A percentile compares a stretch with the other conserved stretches of the same genome.
Evolutionary conservation across 2,113 vertebrate genomes (phyloP).

Genomic region (Pollachius pollachius): DNA sequence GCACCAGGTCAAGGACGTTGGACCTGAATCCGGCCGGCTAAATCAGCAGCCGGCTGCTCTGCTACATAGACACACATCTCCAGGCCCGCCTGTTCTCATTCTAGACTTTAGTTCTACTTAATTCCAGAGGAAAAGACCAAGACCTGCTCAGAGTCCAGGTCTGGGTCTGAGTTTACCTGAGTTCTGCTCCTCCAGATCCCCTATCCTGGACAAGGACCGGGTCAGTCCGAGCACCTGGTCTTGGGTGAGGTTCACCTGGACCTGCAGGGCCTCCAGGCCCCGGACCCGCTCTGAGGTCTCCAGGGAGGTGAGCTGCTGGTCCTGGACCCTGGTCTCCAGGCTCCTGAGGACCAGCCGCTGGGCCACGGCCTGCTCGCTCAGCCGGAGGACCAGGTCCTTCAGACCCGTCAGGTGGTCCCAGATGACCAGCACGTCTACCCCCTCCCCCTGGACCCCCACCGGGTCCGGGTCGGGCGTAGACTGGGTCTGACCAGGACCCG

Average conservation of each 20-base stretch:
- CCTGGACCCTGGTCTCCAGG: slow-evolving; percentile 53
- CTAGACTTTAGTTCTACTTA: too few relatives aligned
- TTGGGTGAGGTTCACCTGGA: slow-evolving; percentile 38
- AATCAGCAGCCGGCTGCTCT: too few relatives aligned
- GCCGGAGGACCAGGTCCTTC: slow-evolving; percentile 51
- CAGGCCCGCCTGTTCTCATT: too few relatives aligned
- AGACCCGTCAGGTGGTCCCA: slow-evolving; percentile 57
- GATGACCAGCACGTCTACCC: neutral
- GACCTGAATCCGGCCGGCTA: too few relatives aligned
- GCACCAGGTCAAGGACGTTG: too few relatives aligned
- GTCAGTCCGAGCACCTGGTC: neutral
- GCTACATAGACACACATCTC: too few relatives aligned
- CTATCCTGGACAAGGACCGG: neutral
- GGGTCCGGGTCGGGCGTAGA: neutral
- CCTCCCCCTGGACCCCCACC: neutral
- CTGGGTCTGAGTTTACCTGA: slow-evolving; percentile 30
- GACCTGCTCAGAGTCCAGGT: neutral
- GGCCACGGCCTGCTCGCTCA: slow-evolving; percentile 35
- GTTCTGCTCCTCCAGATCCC: slow-evolving; percentile 36
- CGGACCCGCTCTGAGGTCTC: neutral
- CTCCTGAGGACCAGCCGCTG: slow-evolving; percentile 35
- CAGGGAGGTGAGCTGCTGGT: slow-evolving; percentile 16
- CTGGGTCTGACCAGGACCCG: slow-evolving; percentile 11
- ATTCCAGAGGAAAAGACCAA: neutral
- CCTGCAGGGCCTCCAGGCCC: slow-evolving; percentile 11